Percentiles rank a stretch among this genome's conserved stretches.
These are phyloP conservation scores for Meteorus cinctellus DNA, from an alignment of 2,888 invertebrate genomes.

Conservation along the genomic window DNA sequence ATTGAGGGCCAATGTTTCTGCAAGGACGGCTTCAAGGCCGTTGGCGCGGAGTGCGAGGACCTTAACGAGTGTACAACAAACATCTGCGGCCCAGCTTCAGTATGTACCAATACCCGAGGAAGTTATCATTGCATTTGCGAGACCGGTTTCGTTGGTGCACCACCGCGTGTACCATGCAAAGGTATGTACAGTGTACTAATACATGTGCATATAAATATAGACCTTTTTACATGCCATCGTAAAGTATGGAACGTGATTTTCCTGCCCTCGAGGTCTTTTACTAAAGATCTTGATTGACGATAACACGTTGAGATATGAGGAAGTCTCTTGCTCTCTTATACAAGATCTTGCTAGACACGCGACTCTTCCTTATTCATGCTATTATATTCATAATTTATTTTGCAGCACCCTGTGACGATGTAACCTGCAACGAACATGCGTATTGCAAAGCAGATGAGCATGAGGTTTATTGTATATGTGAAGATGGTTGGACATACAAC, in stretches of 20 bases:
- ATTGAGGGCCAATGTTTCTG: constrained; percentile 92
- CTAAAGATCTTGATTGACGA: constrained; percentile 39
- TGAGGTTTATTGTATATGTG: constrained; percentile 93
- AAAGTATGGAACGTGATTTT: constrained; percentile 38
- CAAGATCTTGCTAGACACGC: background rate
- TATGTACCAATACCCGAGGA: constrained; percentile 87
- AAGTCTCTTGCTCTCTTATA: constrained; percentile 30
- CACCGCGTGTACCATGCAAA: constrained; percentile 86
- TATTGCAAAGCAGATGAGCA: constrained; percentile 91
- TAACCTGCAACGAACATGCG: constrained; percentile 91
- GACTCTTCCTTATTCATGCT: constrained; percentile 14
- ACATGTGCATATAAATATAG: constrained; percentile 28
- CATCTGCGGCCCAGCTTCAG: constrained; percentile 84
- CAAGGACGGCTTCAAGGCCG: constrained; percentile 88
- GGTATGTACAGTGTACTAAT: constrained; percentile 62
- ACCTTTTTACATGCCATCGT: constrained; percentile 26
- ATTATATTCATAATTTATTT: constrained; percentile 32
- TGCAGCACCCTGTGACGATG: constrained; percentile 90
- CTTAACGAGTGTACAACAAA: constrained; percentile 84
- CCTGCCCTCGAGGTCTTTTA: constrained; percentile 24
- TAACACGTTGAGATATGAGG: constrained; percentile 41
- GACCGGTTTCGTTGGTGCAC: constrained; percentile 87
- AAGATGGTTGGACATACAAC: constrained; percentile 94
- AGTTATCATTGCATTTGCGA: constrained; percentile 88
- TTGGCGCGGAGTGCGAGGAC: constrained; percentile 86